A percentile compares a stretch with the other conserved stretches of the same genome.
phyloP scores from a whole-genome alignment of 1,140 invertebrate genomes.

The Adelges cooleyi region DNA sequence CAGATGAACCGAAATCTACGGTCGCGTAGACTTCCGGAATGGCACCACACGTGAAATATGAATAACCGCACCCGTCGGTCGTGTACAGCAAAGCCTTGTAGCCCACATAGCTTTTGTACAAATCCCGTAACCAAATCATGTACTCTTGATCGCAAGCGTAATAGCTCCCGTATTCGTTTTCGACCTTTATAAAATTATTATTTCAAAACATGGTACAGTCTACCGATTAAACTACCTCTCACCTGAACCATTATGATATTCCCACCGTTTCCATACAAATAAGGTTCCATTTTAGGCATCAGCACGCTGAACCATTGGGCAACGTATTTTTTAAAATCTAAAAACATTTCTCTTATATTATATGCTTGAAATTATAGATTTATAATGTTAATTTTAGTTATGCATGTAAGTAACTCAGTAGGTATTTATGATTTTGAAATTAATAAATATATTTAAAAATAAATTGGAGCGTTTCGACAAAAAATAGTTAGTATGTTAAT shows the following conservation, averaged over 20 bases:
- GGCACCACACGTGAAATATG: conserved; percentile 50
- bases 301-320: conserved; percentile 49
- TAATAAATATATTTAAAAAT: too few relatives aligned
- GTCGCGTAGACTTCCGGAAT: conserved; percentile 55
- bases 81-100: conserved; percentile 66
- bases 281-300: conserved; percentile 45
- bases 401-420: too few relatives aligned
- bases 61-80: conserved; percentile 52
- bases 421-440: too few relatives aligned
- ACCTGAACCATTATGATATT: conserved; percentile 74
- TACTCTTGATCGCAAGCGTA: conserved; percentile 57
- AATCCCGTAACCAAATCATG: conserved; percentile 48
- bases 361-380: too few relatives aligned
- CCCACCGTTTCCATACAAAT: conserved; percentile 61
- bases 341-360: too few relatives aligned
- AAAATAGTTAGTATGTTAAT: too few relatives aligned
- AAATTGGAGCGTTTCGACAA: too few relatives aligned
- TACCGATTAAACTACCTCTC: conserved; percentile 20
- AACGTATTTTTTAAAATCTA: conserved; percentile 50
- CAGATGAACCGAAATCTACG: conserved; percentile 56
- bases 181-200: conserved; percentile 54
- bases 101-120: conserved; percentile 49
- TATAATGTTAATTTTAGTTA: too few relatives aligned
- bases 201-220: not conserved
- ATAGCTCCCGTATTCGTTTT: conserved; percentile 88